A percentile compares a stretch with the other conserved stretches of the same genome.
Conservation (phyloP, 2,113 vertebrate genomes). For the Microcebus lehilahytsara region DNA sequence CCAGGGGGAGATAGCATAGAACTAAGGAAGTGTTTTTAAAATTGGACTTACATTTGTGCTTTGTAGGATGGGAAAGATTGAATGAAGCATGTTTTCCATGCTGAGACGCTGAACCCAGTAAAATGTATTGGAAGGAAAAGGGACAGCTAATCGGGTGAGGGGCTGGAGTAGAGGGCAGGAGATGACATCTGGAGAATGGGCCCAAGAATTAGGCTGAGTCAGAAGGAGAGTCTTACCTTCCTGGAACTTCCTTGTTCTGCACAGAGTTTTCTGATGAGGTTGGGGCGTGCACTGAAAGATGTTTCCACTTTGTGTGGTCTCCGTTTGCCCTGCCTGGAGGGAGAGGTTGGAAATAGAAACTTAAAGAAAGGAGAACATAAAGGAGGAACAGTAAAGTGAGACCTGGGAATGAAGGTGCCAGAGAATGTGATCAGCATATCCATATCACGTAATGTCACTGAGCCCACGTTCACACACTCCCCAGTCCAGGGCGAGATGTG, state of each 20-base stretch:
- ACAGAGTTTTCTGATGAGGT: background rate
- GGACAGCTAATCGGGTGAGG: background rate
- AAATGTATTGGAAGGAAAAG: background rate
- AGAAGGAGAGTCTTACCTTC: background rate
- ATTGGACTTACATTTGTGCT: background rate
- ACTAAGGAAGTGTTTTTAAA: background rate
- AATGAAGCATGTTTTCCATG: background rate
- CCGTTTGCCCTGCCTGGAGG: background rate
- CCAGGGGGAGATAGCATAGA: background rate
- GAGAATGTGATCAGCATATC: background rate
- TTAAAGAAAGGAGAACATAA: background rate
- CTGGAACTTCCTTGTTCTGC: background rate
- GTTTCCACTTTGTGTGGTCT: background rate
- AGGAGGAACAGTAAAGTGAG: background rate
- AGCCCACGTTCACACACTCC: background rate
- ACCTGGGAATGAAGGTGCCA: background rate
- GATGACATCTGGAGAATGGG: background rate
- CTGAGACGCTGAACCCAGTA: background rate
- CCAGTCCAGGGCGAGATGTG: background rate
- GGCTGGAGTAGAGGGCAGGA: background rate
- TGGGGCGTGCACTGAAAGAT: background rate
- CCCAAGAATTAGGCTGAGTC: background rate
- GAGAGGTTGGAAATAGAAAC: background rate
- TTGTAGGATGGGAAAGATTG: background rate
- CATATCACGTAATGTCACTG: background rate